phyloP scores from a whole-genome alignment of 1,140 invertebrate species.

The Magallana angulata region DNA sequence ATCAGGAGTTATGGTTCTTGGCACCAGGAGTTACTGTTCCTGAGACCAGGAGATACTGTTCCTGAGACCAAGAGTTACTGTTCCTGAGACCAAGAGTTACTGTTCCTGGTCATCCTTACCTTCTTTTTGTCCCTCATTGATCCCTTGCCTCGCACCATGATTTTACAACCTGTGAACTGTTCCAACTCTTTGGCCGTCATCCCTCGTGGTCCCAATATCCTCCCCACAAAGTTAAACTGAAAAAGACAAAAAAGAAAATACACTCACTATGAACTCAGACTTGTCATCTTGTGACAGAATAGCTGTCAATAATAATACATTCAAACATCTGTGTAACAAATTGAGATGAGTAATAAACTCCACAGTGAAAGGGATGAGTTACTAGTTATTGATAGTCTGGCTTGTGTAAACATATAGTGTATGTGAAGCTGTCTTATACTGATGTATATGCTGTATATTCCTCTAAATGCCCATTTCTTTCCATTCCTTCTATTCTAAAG shows the following conservation, averaged over 20 bases:
- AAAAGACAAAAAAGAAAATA: conserved; percentile 80
- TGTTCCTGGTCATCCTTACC: conserved; percentile 83
- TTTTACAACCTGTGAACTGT: conserved; percentile 99
- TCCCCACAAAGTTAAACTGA: conserved; percentile 99
- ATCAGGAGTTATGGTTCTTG: too few species aligned
- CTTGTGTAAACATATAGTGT: too few species aligned
- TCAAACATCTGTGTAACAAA: too few species aligned
- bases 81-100: background rate
- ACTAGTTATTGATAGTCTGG: too few species aligned
- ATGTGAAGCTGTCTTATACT: too few species aligned
- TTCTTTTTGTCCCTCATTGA: conserved; percentile 99
- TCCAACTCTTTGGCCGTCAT: conserved; percentile 99
- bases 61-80: background rate
- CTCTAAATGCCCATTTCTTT: background rate
- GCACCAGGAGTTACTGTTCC: background rate
- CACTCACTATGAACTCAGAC: background rate
- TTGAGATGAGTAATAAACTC: too few species aligned
- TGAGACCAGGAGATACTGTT: background rate
- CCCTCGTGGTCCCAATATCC: conserved; percentile 98
- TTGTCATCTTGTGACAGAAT: too few species aligned
- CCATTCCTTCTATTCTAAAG: background rate
- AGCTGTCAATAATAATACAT: too few species aligned
- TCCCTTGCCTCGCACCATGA: conserved; percentile 99
- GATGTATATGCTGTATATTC: too few species aligned
- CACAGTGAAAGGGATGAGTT: too few species aligned